Evolutionary conservation across 2,113 vertebrate genomes (phyloP).

Genomic region (Tetrao urogallus): DNA sequence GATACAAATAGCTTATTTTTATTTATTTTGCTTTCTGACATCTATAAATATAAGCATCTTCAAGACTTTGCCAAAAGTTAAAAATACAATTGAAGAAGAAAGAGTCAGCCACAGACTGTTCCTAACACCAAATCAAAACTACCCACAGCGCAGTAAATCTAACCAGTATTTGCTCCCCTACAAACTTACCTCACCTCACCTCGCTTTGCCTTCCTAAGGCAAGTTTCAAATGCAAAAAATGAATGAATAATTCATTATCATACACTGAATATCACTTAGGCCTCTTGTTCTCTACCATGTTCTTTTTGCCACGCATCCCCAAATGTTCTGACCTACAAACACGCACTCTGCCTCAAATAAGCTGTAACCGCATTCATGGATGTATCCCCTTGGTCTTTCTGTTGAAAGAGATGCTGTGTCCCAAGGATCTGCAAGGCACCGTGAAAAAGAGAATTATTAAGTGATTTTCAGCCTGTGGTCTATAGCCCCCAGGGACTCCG

Average conservation of each 20-base stretch:
- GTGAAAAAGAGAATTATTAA: slow-evolving; percentile 9
- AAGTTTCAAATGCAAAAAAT: neutral
- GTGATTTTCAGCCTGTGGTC: neutral
- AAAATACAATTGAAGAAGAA: slow-evolving; percentile 49
- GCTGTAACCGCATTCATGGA: neutral
- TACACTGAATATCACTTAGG: neutral
- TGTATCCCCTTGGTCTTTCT: neutral
- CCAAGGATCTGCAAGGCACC: neutral
- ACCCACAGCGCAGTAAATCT: neutral
- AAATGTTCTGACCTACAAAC: neutral
- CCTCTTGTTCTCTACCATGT: neutral
- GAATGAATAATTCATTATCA: neutral
- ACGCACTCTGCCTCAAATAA: neutral
- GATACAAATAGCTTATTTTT: slow-evolving; percentile 27
- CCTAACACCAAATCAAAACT: neutral
- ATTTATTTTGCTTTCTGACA: slow-evolving; percentile 39
- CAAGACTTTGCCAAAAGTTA: slow-evolving; percentile 28
- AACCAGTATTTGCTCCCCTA: neutral
- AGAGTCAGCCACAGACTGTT: slow-evolving; percentile 7
- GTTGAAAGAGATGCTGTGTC: neutral
- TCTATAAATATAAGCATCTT: slow-evolving; percentile 27
- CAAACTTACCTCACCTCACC: neutral
- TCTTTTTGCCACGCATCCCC: neutral
- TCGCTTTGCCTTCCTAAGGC: neutral
- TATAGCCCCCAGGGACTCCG: neutral